Evolutionary conservation across 2,888 invertebrate genomes (phyloP).

Genomic region (Phalera bucephala): DNA sequence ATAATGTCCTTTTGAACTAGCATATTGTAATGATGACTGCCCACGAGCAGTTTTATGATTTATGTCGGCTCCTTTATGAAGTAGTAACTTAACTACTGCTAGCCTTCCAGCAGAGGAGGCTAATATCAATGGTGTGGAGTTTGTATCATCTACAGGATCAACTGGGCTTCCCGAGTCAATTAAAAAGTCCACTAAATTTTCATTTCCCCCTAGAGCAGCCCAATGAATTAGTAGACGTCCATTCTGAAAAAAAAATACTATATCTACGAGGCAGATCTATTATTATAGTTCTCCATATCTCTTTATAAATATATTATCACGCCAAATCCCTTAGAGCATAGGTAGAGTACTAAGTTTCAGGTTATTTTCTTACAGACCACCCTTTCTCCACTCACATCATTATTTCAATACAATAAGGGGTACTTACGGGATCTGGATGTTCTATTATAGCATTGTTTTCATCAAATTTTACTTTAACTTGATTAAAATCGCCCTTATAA

Average conservation of each 20-base stretch:
- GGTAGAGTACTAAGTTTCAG: no score
- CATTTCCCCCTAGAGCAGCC: slow-evolving; percentile 90
- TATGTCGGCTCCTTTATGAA: slow-evolving; percentile 87
- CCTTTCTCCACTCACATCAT: no score
- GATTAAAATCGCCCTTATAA: slow-evolving; percentile 87
- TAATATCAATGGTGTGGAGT: slow-evolving; percentile 90
- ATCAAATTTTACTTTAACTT: slow-evolving; percentile 84
- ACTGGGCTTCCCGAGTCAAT: slow-evolving; percentile 86
- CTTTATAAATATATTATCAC: no score
- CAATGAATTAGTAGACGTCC: slow-evolving; percentile 89
- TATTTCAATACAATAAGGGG: no score
- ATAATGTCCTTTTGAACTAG: slow-evolving; percentile 91
- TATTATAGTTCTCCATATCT: no score
- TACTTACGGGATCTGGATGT: slow-evolving; percentile 57
- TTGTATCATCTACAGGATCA: slow-evolving; percentile 89
- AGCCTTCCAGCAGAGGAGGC: slow-evolving; percentile 90
- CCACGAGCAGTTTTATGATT: slow-evolving; percentile 88
- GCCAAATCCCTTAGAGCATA: no score
- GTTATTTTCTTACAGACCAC: no score
- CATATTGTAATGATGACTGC: slow-evolving; percentile 92
- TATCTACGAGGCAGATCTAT: no score
- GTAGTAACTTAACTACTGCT: slow-evolving; percentile 85
- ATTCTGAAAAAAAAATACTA: slow-evolving; percentile 77
- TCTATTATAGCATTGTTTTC: slow-evolving; percentile 64
- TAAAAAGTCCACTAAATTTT: slow-evolving; percentile 87